Evolutionary conservation across 2,113 vertebrate genomes (phyloP).

Genomic region (Pheucticus melanocephalus): DNA sequence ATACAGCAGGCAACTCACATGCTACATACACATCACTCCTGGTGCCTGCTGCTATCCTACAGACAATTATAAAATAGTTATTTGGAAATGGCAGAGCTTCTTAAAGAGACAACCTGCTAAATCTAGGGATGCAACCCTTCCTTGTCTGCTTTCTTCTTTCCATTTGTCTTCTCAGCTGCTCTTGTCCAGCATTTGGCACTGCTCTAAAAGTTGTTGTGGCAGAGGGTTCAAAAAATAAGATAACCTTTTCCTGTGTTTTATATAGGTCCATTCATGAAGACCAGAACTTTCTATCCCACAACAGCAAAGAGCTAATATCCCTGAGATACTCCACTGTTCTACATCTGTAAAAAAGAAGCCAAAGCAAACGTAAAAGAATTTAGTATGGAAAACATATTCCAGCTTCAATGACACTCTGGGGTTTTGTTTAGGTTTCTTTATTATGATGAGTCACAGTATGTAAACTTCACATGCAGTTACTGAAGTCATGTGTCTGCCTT

Average conservation of each 20-base stretch:
- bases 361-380: not conserved
- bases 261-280: not conserved
- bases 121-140: not conserved
- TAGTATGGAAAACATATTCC: conserved; percentile 17
- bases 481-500: not conserved
- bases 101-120: not conserved
- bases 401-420: not conserved
- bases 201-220: not conserved
- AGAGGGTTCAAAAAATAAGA: not conserved
- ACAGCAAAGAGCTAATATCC: not conserved
- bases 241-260: not conserved
- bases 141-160: not conserved
- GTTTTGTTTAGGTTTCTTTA: conserved; percentile 39
- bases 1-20: not conserved
- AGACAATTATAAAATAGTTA: not conserved
- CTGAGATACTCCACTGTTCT: not conserved
- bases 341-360: conserved; percentile 3
- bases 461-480: conserved; percentile 12
- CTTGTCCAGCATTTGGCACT: not conserved
- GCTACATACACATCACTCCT: not conserved
- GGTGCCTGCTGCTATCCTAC: not conserved
- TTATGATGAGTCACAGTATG: not conserved
- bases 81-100: not conserved
- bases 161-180: not conserved
- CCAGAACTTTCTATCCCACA: not conserved